These are phyloP conservation scores for Maniola jurtina DNA, from an alignment of 1,140 invertebrate species.

Conservation along the genomic window DNA sequence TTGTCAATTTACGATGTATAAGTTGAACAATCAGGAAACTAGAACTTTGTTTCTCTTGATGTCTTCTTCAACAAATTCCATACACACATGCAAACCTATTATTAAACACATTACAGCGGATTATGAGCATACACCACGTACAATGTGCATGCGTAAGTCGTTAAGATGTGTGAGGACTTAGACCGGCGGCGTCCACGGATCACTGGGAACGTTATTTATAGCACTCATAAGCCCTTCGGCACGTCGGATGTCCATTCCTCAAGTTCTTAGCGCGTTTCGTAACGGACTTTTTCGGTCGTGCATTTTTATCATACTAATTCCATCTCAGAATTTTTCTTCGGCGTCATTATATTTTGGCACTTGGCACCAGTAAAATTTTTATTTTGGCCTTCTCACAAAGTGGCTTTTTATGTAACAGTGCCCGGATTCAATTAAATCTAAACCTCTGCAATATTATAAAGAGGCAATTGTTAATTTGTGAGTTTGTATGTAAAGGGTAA, in stretches of 20 bases:
- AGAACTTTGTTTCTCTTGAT: too few relatives aligned
- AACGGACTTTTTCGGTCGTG: slow-evolving; percentile 21
- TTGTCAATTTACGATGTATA: too few relatives aligned
- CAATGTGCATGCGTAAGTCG: slow-evolving; percentile 17
- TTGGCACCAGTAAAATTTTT: neutral
- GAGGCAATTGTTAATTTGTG: neutral
- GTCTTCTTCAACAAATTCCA: neutral
- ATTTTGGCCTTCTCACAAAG: too few relatives aligned
- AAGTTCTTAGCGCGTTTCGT: slow-evolving; percentile 33
- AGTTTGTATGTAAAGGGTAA: neutral
- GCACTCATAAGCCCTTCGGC: slow-evolving; percentile 34
- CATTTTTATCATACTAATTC: slow-evolving; percentile 5
- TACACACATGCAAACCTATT: neutral
- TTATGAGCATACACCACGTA: slow-evolving; percentile 6
- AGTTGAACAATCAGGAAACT: too few relatives aligned
- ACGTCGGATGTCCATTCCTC: slow-evolving; percentile 33
- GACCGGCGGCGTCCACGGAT: slow-evolving; percentile 27
- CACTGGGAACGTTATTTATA: slow-evolving; percentile 37
- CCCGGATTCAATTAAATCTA: too few relatives aligned
- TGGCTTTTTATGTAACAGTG: too few relatives aligned
- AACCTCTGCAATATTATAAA: neutral
- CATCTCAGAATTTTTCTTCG: neutral
- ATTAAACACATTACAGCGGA: slow-evolving; percentile 1
- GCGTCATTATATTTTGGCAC: neutral
- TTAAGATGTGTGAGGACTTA: slow-evolving; percentile 23